These are phyloP conservation scores for Hetaerina americana DNA, from an alignment of 1,140 invertebrate genomes.

Conservation along the genomic window DNA sequence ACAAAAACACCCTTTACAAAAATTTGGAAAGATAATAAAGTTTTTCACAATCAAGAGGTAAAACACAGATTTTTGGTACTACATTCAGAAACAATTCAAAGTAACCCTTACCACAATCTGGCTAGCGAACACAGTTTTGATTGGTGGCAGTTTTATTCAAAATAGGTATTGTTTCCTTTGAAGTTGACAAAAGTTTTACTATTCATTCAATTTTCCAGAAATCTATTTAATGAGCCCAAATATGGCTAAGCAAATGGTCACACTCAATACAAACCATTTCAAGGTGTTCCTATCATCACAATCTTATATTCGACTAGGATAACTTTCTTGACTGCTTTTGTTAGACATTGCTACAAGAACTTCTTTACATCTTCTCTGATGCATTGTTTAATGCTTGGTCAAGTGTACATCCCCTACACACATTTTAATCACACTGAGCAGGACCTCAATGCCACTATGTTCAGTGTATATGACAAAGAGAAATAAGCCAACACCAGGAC, in stretches of 20 bases:
- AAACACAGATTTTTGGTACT: not conserved
- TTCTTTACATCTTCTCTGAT: not conserved
- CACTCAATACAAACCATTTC: not conserved
- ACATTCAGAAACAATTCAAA: not conserved
- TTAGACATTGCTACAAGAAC: not conserved
- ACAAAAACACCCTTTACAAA: too few species aligned
- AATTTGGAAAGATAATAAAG: too few species aligned
- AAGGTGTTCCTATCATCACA: not conserved
- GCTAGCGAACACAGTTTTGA: not conserved
- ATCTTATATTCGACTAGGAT: not conserved
- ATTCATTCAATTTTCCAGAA: not conserved
- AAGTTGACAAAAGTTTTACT: not conserved
- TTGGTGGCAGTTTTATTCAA: not conserved
- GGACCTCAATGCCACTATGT: not conserved
- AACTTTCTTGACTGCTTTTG: not conserved
- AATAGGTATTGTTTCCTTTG: too few species aligned
- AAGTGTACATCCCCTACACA: not conserved
- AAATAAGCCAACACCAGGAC: not conserved
- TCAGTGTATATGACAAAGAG: not conserved
- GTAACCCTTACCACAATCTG: not conserved
- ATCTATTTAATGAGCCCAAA: not conserved
- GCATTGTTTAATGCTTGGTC: not conserved
- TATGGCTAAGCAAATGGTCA: not conserved
- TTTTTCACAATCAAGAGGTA: too few species aligned
- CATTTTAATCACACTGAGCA: not conserved